Evolutionary conservation across 1,140 invertebrate genomes (phyloP).

Genomic region (Orius insidiosus): DNA sequence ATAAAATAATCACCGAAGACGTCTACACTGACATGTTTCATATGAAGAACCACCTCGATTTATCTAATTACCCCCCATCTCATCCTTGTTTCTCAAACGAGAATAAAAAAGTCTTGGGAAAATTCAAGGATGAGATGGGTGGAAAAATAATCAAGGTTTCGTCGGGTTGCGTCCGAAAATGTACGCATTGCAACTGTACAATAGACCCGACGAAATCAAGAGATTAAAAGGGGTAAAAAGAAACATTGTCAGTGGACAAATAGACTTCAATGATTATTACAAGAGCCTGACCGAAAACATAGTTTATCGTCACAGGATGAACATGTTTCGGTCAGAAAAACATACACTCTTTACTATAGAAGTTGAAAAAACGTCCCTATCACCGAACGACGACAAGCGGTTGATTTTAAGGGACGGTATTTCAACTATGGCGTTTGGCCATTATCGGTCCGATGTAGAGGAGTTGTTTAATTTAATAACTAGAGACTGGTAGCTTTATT

Average conservation of each 20-base stretch:
- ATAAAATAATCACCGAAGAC: constrained; percentile 20
- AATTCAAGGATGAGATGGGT: constrained; percentile 32
- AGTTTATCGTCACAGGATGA: constrained; percentile 6
- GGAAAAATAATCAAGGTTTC: constrained; percentile 25
- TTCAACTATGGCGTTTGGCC: constrained; percentile 13
- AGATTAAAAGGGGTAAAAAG: constrained; percentile 22
- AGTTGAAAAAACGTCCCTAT: constrained; percentile 13
- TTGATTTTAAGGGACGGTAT: constrained; percentile 9
- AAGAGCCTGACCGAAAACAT: constrained; percentile 9
- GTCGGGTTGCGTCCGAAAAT: constrained; percentile 28
- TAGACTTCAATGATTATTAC: constrained; percentile 14
- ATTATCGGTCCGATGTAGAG: not conserved
- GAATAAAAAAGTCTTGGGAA: constrained; percentile 30
- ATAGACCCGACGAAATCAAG: constrained; percentile 18
- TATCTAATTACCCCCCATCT: constrained; percentile 16
- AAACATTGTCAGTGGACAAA: constrained; percentile 13
- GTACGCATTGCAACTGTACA: constrained; percentile 23
- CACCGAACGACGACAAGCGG: constrained; percentile 14
- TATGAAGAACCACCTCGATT: constrained; percentile 13
- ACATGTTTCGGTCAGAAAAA: constrained; percentile 11
- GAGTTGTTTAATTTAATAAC: no score
- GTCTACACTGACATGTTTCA: constrained; percentile 13
- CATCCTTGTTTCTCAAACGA: constrained; percentile 11
- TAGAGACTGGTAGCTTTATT: no score
- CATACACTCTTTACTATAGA: constrained; percentile 13